Evolutionary conservation across 2,113 vertebrate species (phyloP).

Genomic region (Sylvietta virens): DNA sequence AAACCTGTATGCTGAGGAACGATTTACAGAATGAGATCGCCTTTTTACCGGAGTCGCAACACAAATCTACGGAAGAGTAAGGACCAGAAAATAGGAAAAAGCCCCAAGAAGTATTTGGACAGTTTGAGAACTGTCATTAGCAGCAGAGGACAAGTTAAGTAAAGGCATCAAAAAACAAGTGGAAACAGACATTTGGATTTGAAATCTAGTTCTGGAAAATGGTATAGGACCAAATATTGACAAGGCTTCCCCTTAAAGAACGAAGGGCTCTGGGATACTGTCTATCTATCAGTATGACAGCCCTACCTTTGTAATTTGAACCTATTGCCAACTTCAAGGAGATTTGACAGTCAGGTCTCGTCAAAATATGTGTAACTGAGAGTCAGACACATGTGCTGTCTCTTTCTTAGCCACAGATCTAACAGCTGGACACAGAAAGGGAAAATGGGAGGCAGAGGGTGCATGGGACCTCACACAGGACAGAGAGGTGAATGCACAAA

Average conservation of each 20-base stretch:
- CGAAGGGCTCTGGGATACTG: neutral
- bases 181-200: neutral
- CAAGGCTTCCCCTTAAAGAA: neutral
- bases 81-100: neutral
- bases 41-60: neutral
- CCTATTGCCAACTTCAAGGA: neutral
- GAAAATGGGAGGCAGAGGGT: neutral
- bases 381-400: neutral
- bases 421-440: neutral
- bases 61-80: neutral
- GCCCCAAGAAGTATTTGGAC: neutral
- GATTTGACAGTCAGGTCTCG: neutral
- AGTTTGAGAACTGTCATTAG: neutral
- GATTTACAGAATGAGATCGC: neutral
- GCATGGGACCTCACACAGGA: neutral
- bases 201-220: neutral
- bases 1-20: neutral
- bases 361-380: neutral
- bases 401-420: neutral
- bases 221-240: neutral
- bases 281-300: neutral
- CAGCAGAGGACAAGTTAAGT: neutral
- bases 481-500: neutral
- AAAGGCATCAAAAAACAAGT: neutral
- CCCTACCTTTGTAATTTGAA: neutral